Conservation (phyloP, 2,888 invertebrate genomes). For the Cantharis flavilabris region DNA sequence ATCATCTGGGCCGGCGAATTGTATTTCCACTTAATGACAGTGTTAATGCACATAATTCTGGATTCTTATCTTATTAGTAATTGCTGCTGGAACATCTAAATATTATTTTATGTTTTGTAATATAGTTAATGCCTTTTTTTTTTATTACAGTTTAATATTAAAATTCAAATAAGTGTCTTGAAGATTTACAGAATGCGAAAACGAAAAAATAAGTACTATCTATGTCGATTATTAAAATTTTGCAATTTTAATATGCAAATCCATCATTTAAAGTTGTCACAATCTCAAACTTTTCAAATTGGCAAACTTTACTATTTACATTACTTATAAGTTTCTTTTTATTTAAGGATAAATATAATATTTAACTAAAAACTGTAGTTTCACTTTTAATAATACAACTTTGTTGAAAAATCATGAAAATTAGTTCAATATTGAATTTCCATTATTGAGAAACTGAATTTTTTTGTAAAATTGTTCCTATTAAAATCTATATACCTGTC, state of each 20-base stretch:
- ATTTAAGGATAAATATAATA: too few relatives aligned
- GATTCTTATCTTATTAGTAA: neutral
- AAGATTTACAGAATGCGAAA: neutral
- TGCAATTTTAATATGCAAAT: neutral
- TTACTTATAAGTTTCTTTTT: too few relatives aligned
- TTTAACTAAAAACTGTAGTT: too few relatives aligned
- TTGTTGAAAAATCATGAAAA: too few relatives aligned
- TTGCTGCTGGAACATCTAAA: neutral
- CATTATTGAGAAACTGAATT: too few relatives aligned
- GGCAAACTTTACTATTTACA: too few relatives aligned
- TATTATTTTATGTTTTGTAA: neutral
- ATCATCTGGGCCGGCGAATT: neutral
- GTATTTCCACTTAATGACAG: neutral
- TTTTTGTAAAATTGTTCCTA: too few relatives aligned
- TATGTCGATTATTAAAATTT: neutral
- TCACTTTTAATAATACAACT: too few relatives aligned
- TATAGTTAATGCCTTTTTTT: neutral
- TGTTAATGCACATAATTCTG: neutral
- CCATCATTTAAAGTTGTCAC: neutral
- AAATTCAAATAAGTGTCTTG: neutral
- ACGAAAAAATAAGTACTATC: neutral
- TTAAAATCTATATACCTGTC: too few relatives aligned
- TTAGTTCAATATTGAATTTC: too few relatives aligned
- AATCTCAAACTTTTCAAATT: neutral
- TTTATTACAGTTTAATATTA: neutral